These are phyloP conservation scores for Siderastrea radians DNA, from an alignment of 92 coral and sea anemone genomes.

Conservation along the genomic window DNA sequence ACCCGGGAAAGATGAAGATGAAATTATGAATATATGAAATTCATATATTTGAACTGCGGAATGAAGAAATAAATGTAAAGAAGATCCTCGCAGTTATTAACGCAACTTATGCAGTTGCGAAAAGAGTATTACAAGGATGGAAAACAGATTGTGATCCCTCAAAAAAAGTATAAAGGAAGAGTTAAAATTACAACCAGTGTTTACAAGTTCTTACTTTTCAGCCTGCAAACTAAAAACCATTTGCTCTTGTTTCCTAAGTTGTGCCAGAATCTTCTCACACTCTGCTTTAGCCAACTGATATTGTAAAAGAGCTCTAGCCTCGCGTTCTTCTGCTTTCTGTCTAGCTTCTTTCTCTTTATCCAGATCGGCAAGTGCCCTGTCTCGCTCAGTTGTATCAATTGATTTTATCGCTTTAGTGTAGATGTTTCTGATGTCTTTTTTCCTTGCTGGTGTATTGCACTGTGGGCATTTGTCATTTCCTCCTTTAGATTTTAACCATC, in stretches of 20 bases:
- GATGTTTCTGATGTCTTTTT: constrained; percentile 82
- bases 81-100: no score
- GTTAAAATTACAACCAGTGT: not conserved
- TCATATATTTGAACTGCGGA: no score
- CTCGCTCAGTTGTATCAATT: constrained; percentile 92
- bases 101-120: no score
- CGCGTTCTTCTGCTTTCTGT: constrained; percentile 87
- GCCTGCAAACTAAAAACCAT: constrained; percentile 55
- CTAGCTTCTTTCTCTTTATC: constrained; percentile 82
- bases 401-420: constrained; percentile 91
- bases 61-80: no score
- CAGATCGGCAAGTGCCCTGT: constrained; percentile 84
- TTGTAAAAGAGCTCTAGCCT: constrained; percentile 90
- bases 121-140: no score
- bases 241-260: constrained; percentile 81
- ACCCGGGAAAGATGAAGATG: no score
- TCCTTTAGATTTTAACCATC: constrained; percentile 88
- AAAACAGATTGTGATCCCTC: no score
- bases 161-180: no score
- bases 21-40: no score
- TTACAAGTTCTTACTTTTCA: constrained; percentile 58
- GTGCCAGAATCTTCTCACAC: constrained; percentile 81
- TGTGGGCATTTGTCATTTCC: constrained; percentile 93
- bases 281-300: constrained; percentile 85
- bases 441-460: constrained; percentile 94